Percentiles rank a stretch among this genome's conserved stretches.
Evolutionary conservation across 2,888 invertebrate genomes (phyloP).

Genomic region (Psococerastis gibbosa): DNA sequence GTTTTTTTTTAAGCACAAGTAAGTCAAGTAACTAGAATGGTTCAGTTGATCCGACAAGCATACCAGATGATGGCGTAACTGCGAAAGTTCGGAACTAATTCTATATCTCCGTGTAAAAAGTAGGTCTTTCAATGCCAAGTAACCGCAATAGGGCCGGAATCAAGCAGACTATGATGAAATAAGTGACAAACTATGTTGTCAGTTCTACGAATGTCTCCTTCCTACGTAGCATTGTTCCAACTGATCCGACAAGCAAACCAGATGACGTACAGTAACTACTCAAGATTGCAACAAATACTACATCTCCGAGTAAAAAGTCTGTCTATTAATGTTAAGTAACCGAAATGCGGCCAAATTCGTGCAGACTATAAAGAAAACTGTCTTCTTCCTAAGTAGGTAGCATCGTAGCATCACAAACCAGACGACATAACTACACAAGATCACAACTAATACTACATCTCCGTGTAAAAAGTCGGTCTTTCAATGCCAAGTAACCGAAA

Average conservation of each 20-base stretch:
- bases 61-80: too few species aligned
- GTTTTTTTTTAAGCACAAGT: too few species aligned
- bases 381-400: too few species aligned
- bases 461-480: conserved; percentile 67
- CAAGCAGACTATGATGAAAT: conserved; percentile 52
- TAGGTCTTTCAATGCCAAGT: conserved; percentile 57
- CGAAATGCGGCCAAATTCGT: conserved; percentile 60
- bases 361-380: conserved; percentile 62
- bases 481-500: conserved; percentile 60
- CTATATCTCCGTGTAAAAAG: conserved; percentile 72
- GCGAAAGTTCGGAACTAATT: conserved; percentile 13
- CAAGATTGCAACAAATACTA: conserved; percentile 27
- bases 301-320: conserved; percentile 71
- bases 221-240: neutral
- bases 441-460: conserved; percentile 37
- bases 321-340: conserved; percentile 54
- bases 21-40: too few species aligned
- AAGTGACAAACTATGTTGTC: conserved; percentile 65
- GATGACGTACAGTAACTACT: too few species aligned
- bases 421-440: too few species aligned
- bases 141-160: conserved; percentile 59
- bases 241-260: too few species aligned
- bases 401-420: too few species aligned
- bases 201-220: conserved; percentile 42
- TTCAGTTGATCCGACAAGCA: too few species aligned